Percentiles rank a stretch among this genome's conserved stretches.
Evolutionary conservation across 2,113 vertebrate species (phyloP).

Genomic region (Barbus barbus): DNA sequence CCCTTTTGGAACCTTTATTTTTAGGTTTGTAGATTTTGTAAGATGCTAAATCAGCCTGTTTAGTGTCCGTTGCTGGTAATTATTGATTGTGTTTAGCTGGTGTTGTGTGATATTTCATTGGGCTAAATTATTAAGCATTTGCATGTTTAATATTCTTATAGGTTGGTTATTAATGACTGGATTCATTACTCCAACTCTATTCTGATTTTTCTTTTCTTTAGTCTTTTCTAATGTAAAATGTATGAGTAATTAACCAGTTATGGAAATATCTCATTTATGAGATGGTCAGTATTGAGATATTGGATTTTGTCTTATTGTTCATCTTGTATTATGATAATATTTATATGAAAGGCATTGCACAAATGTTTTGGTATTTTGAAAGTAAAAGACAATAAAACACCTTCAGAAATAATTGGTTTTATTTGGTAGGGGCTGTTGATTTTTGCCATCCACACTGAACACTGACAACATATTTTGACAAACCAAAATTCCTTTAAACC

Average conservation of each 20-base stretch:
- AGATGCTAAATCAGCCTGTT: not conserved
- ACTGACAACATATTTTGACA: not conserved
- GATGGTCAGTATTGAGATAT: conserved; percentile 6
- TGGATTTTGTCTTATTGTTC: not conserved
- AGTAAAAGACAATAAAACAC: not conserved
- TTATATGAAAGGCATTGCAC: conserved; percentile 13
- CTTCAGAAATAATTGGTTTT: conserved; percentile 26
- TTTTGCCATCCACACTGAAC: not conserved
- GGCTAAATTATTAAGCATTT: not conserved
- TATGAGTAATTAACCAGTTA: not conserved
- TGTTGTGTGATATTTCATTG: not conserved
- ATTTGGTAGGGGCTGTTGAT: conserved; percentile 31
- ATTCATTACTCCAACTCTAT: not conserved
- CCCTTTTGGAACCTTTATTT: not conserved
- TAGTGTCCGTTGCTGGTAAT: not conserved
- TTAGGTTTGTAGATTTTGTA: not conserved
- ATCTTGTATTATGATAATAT: conserved; percentile 6
- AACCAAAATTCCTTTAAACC: not conserved
- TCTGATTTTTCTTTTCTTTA: not conserved
- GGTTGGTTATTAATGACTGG: conserved; percentile 1
- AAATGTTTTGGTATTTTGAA: not conserved
- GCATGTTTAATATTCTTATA: not conserved
- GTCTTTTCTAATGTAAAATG: not conserved
- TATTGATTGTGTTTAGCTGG: not conserved
- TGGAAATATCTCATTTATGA: not conserved